phyloP scores from a whole-genome alignment of 2,888 invertebrate species.

The Synergus umbraculus region DNA sequence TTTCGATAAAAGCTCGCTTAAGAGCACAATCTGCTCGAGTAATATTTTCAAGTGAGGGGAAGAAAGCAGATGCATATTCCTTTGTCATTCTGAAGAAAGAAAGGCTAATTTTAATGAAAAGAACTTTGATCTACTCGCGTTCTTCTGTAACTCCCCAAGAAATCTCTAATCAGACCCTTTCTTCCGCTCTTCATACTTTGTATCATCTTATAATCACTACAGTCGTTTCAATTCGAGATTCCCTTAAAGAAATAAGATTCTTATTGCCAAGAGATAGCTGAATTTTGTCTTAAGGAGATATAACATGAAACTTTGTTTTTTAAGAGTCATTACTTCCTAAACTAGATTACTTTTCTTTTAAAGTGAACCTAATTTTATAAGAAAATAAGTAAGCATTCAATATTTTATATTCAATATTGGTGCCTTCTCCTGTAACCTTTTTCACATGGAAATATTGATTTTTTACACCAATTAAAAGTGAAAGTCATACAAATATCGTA shows the following conservation, averaged over 20 bases:
- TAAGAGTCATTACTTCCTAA: neutral
- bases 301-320: neutral
- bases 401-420: neutral
- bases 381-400: neutral
- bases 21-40: slow-evolving; percentile 2
- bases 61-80: slow-evolving; percentile 1
- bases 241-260: neutral
- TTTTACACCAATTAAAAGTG: no score
- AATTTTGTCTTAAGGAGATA: neutral
- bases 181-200: neutral
- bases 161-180: slow-evolving; percentile 13
- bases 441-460: neutral
- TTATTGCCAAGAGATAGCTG: neutral
- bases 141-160: neutral
- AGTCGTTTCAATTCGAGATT: neutral
- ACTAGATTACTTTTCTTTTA: neutral
- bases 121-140: neutral
- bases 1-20: slow-evolving; percentile 27
- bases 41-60: slow-evolving; percentile 16
- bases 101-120: slow-evolving; percentile 25
- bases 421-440: neutral
- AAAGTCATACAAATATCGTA: no score
- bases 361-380: neutral
- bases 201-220: neutral
- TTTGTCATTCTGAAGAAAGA: slow-evolving; percentile 1